These are phyloP conservation scores for Tetanocera ferruginea DNA, from an alignment of 2,888 invertebrate genomes.

Conservation along the genomic window DNA sequence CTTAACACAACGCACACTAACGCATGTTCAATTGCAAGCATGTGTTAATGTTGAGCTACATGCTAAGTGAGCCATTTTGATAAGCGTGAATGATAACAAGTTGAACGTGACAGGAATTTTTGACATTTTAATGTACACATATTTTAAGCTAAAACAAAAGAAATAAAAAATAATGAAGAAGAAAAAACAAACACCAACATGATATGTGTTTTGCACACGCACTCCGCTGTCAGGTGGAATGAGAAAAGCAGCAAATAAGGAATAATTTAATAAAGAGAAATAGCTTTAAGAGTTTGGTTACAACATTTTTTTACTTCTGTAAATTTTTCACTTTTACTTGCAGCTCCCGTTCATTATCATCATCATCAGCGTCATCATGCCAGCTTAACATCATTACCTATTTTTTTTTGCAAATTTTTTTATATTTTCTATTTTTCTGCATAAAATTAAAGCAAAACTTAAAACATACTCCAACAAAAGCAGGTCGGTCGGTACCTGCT, in stretches of 20 bases:
- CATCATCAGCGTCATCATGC: too few species aligned
- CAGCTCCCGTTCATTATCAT: too few species aligned
- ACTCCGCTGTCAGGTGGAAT: background rate
- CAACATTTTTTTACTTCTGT: too few species aligned
- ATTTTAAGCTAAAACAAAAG: background rate
- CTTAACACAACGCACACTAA: background rate
- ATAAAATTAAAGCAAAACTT: background rate
- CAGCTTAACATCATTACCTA: too few species aligned
- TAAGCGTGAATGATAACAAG: constrained; percentile 51
- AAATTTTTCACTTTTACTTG: too few species aligned
- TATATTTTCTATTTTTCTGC: background rate
- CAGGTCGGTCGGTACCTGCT: background rate
- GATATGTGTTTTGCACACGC: background rate
- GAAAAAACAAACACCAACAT: background rate
- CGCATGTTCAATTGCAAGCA: background rate
- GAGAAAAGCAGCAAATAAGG: background rate
- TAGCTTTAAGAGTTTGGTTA: too few species aligned
- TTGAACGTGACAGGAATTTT: constrained; percentile 48
- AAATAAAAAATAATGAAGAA: background rate
- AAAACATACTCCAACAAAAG: background rate
- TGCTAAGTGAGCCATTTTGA: constrained; percentile 46
- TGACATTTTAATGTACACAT: background rate
- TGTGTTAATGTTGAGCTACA: background rate
- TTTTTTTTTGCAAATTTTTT: too few species aligned
- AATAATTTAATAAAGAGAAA: too few species aligned